Conservation (phyloP, 2,888 invertebrate species). For the Ectobius pallidus region DNA sequence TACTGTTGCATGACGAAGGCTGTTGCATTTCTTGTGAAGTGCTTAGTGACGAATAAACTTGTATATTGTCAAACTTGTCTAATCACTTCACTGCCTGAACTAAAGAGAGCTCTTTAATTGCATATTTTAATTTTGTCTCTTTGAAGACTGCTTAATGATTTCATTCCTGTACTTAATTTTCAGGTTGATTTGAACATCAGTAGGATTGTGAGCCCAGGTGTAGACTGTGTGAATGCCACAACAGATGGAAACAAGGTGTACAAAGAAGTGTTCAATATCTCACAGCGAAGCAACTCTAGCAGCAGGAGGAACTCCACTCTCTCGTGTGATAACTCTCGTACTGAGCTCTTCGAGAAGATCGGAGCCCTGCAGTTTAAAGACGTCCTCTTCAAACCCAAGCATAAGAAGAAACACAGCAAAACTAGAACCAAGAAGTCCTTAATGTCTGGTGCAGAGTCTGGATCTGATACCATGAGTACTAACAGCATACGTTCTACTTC, state of each 20-base stretch:
- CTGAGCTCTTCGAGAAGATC: conserved; percentile 72
- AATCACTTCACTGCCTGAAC: no score
- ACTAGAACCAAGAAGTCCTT: conserved; percentile 51
- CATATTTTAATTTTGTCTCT: no score
- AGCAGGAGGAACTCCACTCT: background rate
- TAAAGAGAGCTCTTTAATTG: no score
- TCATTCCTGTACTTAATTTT: no score
- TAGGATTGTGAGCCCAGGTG: conserved; percentile 10
- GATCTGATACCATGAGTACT: conserved; percentile 45
- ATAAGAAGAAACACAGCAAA: conserved; percentile 52
- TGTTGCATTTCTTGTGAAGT: no score
- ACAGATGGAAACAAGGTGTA: conserved; percentile 17
- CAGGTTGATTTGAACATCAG: conserved; percentile 26
- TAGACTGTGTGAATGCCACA: background rate
- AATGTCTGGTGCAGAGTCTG: conserved; percentile 43
- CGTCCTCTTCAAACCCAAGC: conserved; percentile 68
- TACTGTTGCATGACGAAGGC: no score
- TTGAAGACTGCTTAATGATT: no score
- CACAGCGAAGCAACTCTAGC: conserved; percentile 19
- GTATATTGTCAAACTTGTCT: no score
- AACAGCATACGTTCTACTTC: conserved; percentile 42
- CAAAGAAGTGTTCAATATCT: conserved; percentile 34
- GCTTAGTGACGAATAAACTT: no score
- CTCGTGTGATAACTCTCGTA: conserved; percentile 39
- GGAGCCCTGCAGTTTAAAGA: conserved; percentile 75